A percentile compares a stretch with the other conserved stretches of the same genome.
These are phyloP conservation scores for Hedya salicella DNA, from an alignment of 2,888 invertebrate genomes.

Conservation along the genomic window DNA sequence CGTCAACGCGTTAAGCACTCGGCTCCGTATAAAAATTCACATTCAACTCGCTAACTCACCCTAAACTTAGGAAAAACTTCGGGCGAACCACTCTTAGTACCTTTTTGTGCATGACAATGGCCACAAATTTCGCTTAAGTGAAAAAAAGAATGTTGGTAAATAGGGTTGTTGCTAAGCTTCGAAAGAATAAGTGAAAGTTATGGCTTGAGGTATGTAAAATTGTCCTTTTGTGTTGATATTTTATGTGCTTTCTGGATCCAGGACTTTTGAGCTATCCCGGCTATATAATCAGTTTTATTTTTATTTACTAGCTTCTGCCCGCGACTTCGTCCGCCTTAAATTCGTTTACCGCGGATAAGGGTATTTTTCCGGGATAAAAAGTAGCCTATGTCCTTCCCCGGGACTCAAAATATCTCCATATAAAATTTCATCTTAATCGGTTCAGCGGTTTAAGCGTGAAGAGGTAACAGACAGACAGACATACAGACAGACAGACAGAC, in stretches of 20 bases:
- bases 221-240: background rate
- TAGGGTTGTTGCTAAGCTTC: conserved; percentile 16
- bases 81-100: conserved; percentile 35
- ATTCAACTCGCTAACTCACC: conserved; percentile 32
- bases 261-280: background rate
- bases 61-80: conserved; percentile 36
- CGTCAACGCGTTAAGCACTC: conserved; percentile 33
- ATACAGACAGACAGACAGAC: too few relatives aligned
- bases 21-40: conserved; percentile 34
- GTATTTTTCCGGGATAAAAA: too few relatives aligned
- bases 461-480: too few relatives aligned
- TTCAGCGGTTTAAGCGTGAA: too few relatives aligned
- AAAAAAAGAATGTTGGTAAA: conserved; percentile 33
- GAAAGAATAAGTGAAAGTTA: conserved; percentile 13
- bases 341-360: too few relatives aligned
- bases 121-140: conserved; percentile 35
- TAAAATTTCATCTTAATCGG: too few relatives aligned
- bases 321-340: too few relatives aligned
- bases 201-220: background rate
- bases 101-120: conserved; percentile 39
- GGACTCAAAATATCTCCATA: too few relatives aligned
- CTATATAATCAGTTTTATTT: too few relatives aligned
- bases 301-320: too few relatives aligned
- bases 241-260: background rate
- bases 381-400: too few relatives aligned